Base-by-base conservation (phyloP, 2,113 vertebrate genomes). In the Anolis carolinensis region DNA sequence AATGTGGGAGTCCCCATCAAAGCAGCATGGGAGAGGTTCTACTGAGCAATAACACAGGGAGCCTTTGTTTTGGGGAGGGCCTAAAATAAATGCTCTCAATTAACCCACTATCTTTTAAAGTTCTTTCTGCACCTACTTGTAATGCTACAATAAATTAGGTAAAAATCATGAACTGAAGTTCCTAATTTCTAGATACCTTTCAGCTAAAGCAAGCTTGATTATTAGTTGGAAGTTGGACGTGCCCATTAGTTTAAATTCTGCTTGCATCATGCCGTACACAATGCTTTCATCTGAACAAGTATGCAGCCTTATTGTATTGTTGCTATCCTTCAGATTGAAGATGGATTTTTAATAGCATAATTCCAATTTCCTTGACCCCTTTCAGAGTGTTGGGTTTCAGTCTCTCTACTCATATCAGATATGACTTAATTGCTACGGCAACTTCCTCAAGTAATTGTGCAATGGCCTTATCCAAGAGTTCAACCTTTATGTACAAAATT, bases 321-420 rank as follows among this genome's bases (percentile, higher is more conserved):
- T 36, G 13, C 72, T 84, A 86, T 20, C 59, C 7, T 0, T 0
- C 2, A 52, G 0, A 0, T 1, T 5, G 1, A n/a, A 3, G 55
- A 23, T 20, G 25, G 62, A 67, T 82, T 88, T 89, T 4, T 1
- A 65, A 89, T 84, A 4, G 55, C 20, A 62, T 27, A 88, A 62
- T 44, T 83, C 82, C 85, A 6, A 7, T 85, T 93, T 87, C 23
- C 82, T 7, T 27, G 77, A 25, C 77, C 8, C 52, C 84, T 86
- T 30, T 1, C 36, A 4, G 71, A n/a, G 79, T 50, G 1, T 76
- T 6, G 4, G 39, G 9, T 13, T 67, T 86, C 21, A 32, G 14
- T 77, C 67, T 68, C 86, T 93, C 65, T 63, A 16, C 11, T 1
- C 16, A 55, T n/a, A 72, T 83, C 44, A 72, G 79, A 14, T 6